These are phyloP conservation scores for Apostichopus japonicus DNA, from an alignment of 35 echinoderm and acorn worm species.

Conservation along the genomic window DNA sequence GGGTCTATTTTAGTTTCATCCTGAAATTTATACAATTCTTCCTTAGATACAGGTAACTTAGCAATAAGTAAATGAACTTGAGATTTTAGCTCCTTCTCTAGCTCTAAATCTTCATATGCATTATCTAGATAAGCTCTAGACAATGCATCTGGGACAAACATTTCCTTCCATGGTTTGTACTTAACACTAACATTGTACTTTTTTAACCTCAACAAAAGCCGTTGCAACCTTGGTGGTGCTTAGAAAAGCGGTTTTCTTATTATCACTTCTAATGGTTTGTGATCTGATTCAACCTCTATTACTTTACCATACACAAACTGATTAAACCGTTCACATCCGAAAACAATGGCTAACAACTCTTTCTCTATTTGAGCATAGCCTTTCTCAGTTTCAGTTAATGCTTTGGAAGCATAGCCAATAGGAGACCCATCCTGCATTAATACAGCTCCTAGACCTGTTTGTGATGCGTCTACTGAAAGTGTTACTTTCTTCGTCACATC, in stretches of 20 bases:
- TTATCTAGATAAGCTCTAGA: background rate
- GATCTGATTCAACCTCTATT: conserved; percentile 36
- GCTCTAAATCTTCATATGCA: too few relatives aligned
- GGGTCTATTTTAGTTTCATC: too few relatives aligned
- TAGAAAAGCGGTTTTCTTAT: conserved; percentile 66
- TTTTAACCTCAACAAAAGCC: conserved; percentile 33
- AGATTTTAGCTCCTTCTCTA: too few relatives aligned
- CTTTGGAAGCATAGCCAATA: conserved; percentile 58
- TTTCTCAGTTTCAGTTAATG: conserved; percentile 47
- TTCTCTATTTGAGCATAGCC: conserved; percentile 74
- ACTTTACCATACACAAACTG: conserved; percentile 51
- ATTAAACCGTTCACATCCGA: conserved; percentile 53
- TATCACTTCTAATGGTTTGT: conserved; percentile 67
- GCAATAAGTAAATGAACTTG: too few relatives aligned
- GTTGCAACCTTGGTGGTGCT: conserved; percentile 62
- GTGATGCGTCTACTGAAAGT: conserved; percentile 53
- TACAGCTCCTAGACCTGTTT: conserved; percentile 51
- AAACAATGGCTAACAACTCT: conserved; percentile 43
- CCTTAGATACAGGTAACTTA: too few relatives aligned
- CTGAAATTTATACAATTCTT: too few relatives aligned
- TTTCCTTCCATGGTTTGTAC: conserved; percentile 46
- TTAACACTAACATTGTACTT: conserved; percentile 58
- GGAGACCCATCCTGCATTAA: conserved; percentile 64
- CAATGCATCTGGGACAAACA: conserved; percentile 2
- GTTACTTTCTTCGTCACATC: conserved; percentile 29